Evolutionary conservation across 2,113 vertebrate species (phyloP), one percentile per base, ranked within the genome.

Genomic region (Dicerorhinus sumatrensis): DNA sequence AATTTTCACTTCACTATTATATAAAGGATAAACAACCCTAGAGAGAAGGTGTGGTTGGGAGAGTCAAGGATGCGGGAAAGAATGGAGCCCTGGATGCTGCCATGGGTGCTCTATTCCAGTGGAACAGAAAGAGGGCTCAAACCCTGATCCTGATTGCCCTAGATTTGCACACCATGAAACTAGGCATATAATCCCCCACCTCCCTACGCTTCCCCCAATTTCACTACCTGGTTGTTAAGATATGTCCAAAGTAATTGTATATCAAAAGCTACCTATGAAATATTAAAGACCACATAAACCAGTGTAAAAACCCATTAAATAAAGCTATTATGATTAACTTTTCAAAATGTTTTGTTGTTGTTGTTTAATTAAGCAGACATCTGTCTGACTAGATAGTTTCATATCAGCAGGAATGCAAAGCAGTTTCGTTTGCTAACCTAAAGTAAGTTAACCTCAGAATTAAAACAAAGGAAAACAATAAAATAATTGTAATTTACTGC

Each of bases 281-380:
- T 54, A 23, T 27, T 70, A 83, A 54, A 72, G n/a, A 62, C 4
- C 10, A 70, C 5, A 51, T 62, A 91, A 91, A 27, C 54, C 75
- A 87, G 5, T 63, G 17, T 82, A 46, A 86, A 86, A 91, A 29
- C 10, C 7, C 11, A 79, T 72, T 5, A 67, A 94, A 76, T 2
- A 42, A 54, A 83, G 20, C 17, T 73, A 85, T 17, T 79, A 58
- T 51, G n/a, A 54, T 80, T 79, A 81, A 23, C 29, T 79, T 94
- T 95, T 88, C 20, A 91, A 93, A 96, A 91, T 33, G 17, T 56
- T 91, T 62, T 84, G 5, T 39, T 87, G 33, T 58, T 87, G 33
- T 58, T 89, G 6, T 77, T 88, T 82, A 82, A 86, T 90, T 79
- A 42, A 91, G 29, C 1, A 88, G 77, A 88, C 31, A 88, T 91